Evolutionary conservation across 2,888 invertebrate species (phyloP).

Genomic region (Rhopalosiphum nymphaeae): DNA sequence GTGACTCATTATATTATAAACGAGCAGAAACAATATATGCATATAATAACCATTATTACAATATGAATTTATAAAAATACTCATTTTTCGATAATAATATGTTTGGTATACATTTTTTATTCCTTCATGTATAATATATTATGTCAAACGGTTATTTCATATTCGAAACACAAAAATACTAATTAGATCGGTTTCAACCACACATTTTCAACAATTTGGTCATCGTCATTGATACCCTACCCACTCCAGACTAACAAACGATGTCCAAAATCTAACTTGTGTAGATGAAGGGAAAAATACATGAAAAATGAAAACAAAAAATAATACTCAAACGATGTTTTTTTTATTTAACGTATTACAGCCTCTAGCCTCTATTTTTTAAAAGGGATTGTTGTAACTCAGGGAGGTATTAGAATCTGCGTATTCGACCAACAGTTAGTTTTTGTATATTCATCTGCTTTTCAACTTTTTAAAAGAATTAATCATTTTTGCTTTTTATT

Average conservation of each 20-base stretch:
- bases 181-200: neutral
- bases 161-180: neutral
- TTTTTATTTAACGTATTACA: conserved; percentile 16
- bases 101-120: neutral
- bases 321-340: neutral
- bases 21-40: neutral
- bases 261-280: neutral
- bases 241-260: neutral
- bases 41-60: neutral
- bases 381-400: neutral
- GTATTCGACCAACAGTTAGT: neutral
- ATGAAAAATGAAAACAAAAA: neutral
- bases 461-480: conserved; percentile 39
- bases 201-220: neutral
- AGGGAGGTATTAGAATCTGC: neutral
- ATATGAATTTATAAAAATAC: neutral
- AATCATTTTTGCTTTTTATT: neutral
- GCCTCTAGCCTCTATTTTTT: neutral
- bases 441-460: conserved; percentile 21
- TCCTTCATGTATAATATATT: neutral
- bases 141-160: neutral
- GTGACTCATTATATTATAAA: neutral
- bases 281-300: neutral
- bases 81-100: neutral
- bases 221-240: neutral